Conservation (phyloP, 2,888 invertebrate species). For the Tenthredo livida region DNA sequence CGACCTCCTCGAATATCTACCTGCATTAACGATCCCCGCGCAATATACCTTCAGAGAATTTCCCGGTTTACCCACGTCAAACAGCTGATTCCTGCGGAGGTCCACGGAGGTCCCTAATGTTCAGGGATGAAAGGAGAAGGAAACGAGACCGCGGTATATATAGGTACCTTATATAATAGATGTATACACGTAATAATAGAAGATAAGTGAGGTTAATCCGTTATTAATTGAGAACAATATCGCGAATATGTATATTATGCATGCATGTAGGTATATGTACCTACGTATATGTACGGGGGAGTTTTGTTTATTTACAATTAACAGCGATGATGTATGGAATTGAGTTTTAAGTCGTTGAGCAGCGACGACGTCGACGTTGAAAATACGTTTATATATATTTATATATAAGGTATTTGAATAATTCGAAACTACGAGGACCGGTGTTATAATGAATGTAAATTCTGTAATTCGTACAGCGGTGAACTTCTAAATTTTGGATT, state of each 20-base stretch:
- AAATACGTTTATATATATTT: background rate
- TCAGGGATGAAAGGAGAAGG: background rate
- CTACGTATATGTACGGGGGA: background rate
- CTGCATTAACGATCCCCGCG: conserved; percentile 41
- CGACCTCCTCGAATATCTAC: conserved; percentile 11
- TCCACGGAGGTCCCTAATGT: background rate
- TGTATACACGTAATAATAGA: background rate
- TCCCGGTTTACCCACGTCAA: conserved; percentile 36
- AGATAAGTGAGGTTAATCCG: conserved; percentile 10
- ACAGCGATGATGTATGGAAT: background rate
- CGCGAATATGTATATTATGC: background rate
- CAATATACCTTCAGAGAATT: background rate
- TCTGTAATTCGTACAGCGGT: background rate
- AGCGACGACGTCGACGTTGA: background rate
- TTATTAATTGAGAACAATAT: conserved; percentile 27
- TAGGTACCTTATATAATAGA: background rate
- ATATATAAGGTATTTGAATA: background rate
- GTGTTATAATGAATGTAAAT: conserved; percentile 5
- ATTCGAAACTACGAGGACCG: conserved; percentile 7
- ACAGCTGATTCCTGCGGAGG: conserved; percentile 13
- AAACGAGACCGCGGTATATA: background rate
- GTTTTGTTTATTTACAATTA: conserved; percentile 18
- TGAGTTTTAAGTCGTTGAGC: background rate
- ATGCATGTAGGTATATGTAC: no score
- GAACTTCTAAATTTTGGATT: conserved; percentile 1